phyloP scores from a whole-genome alignment of 37 sponge, comb jelly and placozoan genomes.

The Halichondria panicea region DNA sequence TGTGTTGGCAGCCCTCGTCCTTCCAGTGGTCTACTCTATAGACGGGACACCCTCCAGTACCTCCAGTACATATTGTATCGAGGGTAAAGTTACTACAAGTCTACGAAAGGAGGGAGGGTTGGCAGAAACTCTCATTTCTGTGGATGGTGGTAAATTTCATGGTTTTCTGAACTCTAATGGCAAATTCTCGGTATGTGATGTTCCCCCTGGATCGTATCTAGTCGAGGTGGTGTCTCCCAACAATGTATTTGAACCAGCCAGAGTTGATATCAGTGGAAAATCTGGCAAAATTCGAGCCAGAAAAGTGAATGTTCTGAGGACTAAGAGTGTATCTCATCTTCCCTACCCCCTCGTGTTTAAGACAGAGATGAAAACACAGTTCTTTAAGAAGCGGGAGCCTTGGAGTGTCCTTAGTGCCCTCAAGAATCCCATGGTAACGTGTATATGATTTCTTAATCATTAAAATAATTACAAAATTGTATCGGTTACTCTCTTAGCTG shows the following conservation, averaged over 20 bases:
- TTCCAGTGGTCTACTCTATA: not conserved
- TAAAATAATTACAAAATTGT: not conserved
- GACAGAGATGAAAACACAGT: slow-evolving; percentile 58
- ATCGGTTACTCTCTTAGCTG: not conserved
- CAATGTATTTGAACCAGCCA: slow-evolving; percentile 73
- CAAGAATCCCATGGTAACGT: slow-evolving; percentile 87
- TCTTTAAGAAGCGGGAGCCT: slow-evolving; percentile 88
- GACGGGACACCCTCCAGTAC: no score
- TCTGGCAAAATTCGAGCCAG: slow-evolving; percentile 85
- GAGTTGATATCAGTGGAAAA: slow-evolving; percentile 93
- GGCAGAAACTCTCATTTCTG: slow-evolving; percentile 33
- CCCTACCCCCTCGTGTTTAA: slow-evolving; percentile 86
- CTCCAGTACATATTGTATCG: no score
- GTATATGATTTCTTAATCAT: not conserved
- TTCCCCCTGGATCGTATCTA: slow-evolving; percentile 89
- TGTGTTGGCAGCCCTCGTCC: not conserved
- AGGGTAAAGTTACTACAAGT: slow-evolving; percentile 46
- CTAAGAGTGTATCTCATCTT: slow-evolving; percentile 51
- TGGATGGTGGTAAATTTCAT: slow-evolving; percentile 70
- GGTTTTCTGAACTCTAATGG: slow-evolving; percentile 81
- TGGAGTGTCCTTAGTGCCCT: slow-evolving; percentile 73
- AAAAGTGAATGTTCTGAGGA: slow-evolving; percentile 73
- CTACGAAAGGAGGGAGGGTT: no score
- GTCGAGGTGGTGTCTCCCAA: slow-evolving; percentile 88
- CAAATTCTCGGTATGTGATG: slow-evolving; percentile 61